These are phyloP conservation scores for Odontesthes bonariensis DNA, from an alignment of 2,113 vertebrate species.

Conservation along the genomic window DNA sequence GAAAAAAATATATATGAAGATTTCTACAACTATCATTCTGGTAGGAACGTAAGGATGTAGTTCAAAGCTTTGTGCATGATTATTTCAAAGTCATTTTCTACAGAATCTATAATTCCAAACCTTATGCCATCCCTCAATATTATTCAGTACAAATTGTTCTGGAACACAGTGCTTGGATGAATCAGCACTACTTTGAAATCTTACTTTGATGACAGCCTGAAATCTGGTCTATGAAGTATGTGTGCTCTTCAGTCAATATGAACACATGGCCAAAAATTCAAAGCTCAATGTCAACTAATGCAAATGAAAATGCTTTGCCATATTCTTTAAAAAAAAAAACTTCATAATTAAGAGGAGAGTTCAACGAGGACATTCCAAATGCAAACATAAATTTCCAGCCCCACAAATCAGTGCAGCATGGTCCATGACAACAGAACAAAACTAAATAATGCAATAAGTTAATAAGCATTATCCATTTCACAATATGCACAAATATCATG, in stretches of 20 bases:
- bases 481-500: slow-evolving; percentile 87
- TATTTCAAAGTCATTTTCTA: no score
- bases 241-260: neutral
- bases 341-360: slow-evolving; percentile 62
- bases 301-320: no score
- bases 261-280: neutral
- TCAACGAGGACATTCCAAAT: slow-evolving; percentile 64
- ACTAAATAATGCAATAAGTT: slow-evolving; percentile 85
- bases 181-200: no score
- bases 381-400: slow-evolving; percentile 69
- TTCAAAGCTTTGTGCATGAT: no score
- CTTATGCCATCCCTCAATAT: no score
- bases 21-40: no score
- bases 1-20: no score
- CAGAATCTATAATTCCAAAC: no score
- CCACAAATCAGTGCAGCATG: slow-evolving; percentile 82
- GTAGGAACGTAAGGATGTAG: no score
- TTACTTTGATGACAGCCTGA: neutral
- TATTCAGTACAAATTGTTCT: no score
- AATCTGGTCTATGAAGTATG: neutral
- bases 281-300: no score
- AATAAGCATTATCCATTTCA: slow-evolving; percentile 80
- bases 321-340: slow-evolving; percentile 24
- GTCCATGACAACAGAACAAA: slow-evolving; percentile 73
- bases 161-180: neutral